These are phyloP conservation scores for Pseudococcus viburni DNA, from an alignment of 2,888 invertebrate species.

Conservation along the genomic window DNA sequence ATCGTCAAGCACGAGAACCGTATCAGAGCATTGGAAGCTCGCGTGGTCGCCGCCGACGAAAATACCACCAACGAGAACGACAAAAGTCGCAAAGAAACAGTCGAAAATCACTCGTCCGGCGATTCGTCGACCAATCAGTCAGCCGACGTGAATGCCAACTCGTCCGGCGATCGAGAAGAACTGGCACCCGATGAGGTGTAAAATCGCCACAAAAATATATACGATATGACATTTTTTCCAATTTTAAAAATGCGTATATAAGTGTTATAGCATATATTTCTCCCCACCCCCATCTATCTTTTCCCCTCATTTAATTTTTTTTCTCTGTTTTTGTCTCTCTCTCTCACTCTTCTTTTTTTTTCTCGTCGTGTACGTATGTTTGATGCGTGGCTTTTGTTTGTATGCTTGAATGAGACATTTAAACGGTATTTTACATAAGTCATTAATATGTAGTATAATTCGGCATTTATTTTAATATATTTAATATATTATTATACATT, in stretches of 20 bases:
- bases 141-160: slow-evolving; percentile 68
- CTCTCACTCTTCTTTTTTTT: background rate
- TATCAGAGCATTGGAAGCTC: slow-evolving; percentile 83
- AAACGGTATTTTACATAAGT: slow-evolving; percentile 48
- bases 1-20: slow-evolving; percentile 94
- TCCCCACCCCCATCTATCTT: background rate
- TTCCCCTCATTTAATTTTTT: background rate
- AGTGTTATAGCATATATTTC: slow-evolving; percentile 37
- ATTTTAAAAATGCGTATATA: slow-evolving; percentile 34
- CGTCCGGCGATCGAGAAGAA: slow-evolving; percentile 68
- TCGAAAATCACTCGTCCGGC: slow-evolving; percentile 60
- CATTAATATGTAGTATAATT: slow-evolving; percentile 30
- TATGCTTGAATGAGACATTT: background rate
- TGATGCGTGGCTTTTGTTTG: slow-evolving; percentile 24
- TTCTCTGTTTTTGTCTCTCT: background rate
- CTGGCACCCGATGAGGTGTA: slow-evolving; percentile 71
- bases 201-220: slow-evolving; percentile 49
- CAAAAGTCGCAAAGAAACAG: slow-evolving; percentile 68
- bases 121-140: slow-evolving; percentile 66
- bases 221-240: slow-evolving; percentile 33
- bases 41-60: slow-evolving; percentile 71
- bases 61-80: slow-evolving; percentile 72
- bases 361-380: background rate
- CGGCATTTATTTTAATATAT: slow-evolving; percentile 54
- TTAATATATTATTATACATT: slow-evolving; percentile 24